Base-by-base conservation (phyloP, 2,888 invertebrate genomes). In the Pyralis farinalis region DNA sequence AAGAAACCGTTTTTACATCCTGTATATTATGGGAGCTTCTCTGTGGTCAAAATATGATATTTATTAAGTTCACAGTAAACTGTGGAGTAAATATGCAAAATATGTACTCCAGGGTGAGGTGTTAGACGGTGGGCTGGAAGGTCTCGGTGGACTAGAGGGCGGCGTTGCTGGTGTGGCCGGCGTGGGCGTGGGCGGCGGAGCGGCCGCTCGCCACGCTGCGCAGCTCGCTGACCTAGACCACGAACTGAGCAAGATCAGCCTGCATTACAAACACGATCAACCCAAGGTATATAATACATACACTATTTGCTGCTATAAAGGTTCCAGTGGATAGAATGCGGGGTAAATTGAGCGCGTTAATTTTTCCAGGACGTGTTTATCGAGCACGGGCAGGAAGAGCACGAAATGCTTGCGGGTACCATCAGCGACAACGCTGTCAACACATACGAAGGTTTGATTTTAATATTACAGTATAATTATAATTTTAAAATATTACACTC, bases 231-330 rank as follows among this genome's bases (percentile, higher is more conserved):
- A 91, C 53, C 78, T 92, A 21, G 91, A 92, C 71, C 90, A 90
- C 66, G 91, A 92, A 74, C 86, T 92, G 57, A 91, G 91, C 66
- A 91, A 90, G 80, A 91, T 92, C 69, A 90, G 90, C 43, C 77
- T 90, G 60, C 88, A 90, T 61, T 86, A 89, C 71, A 82, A 86
- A 48, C 79, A 84, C 40, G 49, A 62, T 48, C 75, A 71, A 51
- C 68, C 74, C 48, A 85, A 85, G 80, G 83, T 8, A 32, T 9
- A 35, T 27, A n/a, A n/a, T n/a, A n/a, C n/a, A n/a, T n/a, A n/a
- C n/a, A n/a, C n/a, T n/a, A n/a, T n/a, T n/a, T n/a, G n/a, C n/a
- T n/a, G n/a, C n/a, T n/a, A n/a, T n/a, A n/a, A n/a, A n/a, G n/a
- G n/a, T n/a, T n/a, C n/a, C n/a, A n/a, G n/a, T n/a, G n/a, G n/a